phyloP scores from a whole-genome alignment of 2,888 invertebrate genomes.

The Dorcus parallelipipedus region DNA sequence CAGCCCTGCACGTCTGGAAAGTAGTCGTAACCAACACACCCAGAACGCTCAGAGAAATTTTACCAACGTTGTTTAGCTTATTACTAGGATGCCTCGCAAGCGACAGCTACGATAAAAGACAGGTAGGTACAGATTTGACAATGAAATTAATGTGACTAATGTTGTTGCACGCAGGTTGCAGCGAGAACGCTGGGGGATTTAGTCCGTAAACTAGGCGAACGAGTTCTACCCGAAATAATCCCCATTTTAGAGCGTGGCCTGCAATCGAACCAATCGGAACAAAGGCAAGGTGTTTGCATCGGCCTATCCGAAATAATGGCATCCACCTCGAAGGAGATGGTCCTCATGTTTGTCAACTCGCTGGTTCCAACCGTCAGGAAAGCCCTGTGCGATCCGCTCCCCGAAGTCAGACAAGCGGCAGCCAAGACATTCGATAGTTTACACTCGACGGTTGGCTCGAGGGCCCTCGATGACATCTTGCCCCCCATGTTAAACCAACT shows the following conservation, averaged over 20 bases:
- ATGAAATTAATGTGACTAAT: conserved; percentile 30
- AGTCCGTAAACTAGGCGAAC: conserved; percentile 94
- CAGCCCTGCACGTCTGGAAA: conserved; percentile 99
- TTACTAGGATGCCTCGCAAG: conserved; percentile 93
- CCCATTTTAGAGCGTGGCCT: conserved; percentile 94
- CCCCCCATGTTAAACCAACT: conserved; percentile 83
- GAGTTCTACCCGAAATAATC: conserved; percentile 96
- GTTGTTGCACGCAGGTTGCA: conserved; percentile 59
- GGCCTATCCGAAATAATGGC: conserved; percentile 97
- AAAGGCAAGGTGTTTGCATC: conserved; percentile 97
- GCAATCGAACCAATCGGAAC: conserved; percentile 87
- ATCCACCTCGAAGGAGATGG: conserved; percentile 93
- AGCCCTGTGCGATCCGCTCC: conserved; percentile 89
- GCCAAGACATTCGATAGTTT: conserved; percentile 96
- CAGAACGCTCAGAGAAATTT: conserved; percentile 90
- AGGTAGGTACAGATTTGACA: conserved; percentile 53
- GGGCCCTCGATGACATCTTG: conserved; percentile 95
- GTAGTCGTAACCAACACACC: conserved; percentile 98
- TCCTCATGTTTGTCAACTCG: conserved; percentile 83
- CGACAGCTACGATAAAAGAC: conserved; percentile 93
- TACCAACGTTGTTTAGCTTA: conserved; percentile 89
- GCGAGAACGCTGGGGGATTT: conserved; percentile 95
- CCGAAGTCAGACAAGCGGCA: conserved; percentile 90
- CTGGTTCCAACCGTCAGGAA: conserved; percentile 91
- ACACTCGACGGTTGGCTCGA: conserved; percentile 88